Conservation (phyloP, 2,888 invertebrate species). For the Rhaphigaster nebulosa region DNA sequence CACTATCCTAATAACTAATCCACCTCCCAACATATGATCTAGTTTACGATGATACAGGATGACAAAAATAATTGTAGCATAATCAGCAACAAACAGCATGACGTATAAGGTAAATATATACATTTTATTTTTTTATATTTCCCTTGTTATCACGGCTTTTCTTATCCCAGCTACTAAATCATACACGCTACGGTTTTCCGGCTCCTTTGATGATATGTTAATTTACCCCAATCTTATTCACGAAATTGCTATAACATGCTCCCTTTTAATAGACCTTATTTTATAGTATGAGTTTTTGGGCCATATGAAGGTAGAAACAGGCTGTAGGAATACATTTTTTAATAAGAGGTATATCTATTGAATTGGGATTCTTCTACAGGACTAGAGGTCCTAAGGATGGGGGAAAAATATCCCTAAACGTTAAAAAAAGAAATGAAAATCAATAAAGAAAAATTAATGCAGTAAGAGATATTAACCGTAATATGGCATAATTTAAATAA, state of each 20-base stretch:
- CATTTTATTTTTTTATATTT: background rate
- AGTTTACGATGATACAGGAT: too few relatives aligned
- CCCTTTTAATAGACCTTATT: background rate
- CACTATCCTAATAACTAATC: too few relatives aligned
- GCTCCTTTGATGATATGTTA: conserved; percentile 3
- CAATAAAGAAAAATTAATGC: too few relatives aligned
- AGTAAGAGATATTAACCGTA: too few relatives aligned
- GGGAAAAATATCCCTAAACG: too few relatives aligned
- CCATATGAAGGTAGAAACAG: background rate
- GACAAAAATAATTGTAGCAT: background rate
- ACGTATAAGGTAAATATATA: background rate
- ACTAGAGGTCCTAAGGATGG: too few relatives aligned
- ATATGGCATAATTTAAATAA: too few relatives aligned
- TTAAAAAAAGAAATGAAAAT: too few relatives aligned
- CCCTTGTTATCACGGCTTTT: background rate
- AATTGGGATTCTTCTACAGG: too few relatives aligned
- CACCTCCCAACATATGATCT: too few relatives aligned
- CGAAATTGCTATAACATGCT: background rate
- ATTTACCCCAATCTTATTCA: background rate
- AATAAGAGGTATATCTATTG: background rate
- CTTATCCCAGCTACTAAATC: background rate
- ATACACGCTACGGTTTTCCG: background rate
- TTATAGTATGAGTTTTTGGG: background rate
- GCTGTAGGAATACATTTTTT: background rate
- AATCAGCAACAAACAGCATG: background rate